phyloP scores from a whole-genome alignment of 2,113 vertebrate genomes.

The Cynoglossus semilaevis region DNA sequence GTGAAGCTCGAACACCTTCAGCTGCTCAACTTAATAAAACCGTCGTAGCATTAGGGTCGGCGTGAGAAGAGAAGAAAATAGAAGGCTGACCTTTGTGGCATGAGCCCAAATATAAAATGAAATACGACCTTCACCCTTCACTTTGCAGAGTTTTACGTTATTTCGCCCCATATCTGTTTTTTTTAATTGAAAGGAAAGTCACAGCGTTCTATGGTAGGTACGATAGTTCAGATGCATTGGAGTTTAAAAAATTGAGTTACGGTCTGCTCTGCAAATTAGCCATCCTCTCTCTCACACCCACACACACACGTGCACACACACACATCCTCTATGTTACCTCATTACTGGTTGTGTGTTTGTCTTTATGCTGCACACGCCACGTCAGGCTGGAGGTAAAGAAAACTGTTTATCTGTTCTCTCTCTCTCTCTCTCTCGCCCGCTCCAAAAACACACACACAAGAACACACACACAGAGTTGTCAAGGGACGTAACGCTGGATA shows the following conservation, averaged over 20 bases:
- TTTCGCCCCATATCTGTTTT: constrained; percentile 11
- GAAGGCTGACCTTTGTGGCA: constrained; percentile 4
- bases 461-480: constrained; percentile 34
- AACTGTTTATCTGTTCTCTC: constrained; percentile 39
- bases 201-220: constrained; percentile 17
- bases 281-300: constrained; percentile 1
- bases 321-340: constrained; percentile 32
- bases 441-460: constrained; percentile 9
- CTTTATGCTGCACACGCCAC: constrained; percentile 28
- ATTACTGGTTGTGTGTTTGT: constrained; percentile 59
- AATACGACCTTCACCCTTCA: constrained; percentile 16
- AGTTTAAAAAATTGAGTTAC: constrained; percentile 39
- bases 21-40: background rate
- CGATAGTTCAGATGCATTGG: constrained; percentile 13
- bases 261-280: constrained; percentile 46
- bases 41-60: background rate
- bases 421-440: background rate
- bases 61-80: constrained; percentile 8
- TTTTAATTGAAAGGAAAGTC: constrained; percentile 41
- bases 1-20: background rate
- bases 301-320: constrained; percentile 8
- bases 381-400: constrained; percentile 24
- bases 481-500: constrained; percentile 54
- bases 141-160: constrained; percentile 6
- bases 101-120: background rate